Conservation (phyloP, 2,113 vertebrate genomes). For the Peromyscus maniculatus region DNA sequence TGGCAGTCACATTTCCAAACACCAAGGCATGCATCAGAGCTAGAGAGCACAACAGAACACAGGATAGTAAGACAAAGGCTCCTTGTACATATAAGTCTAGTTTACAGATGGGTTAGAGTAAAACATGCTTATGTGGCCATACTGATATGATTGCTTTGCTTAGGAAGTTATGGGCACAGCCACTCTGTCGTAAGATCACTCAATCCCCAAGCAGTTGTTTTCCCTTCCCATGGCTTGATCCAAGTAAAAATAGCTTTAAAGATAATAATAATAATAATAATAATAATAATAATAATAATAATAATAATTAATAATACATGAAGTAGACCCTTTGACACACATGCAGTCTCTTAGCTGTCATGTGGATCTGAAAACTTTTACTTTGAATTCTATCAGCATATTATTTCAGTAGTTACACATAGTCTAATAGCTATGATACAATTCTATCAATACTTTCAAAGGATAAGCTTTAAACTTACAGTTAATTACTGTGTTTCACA, state of each 20-base stretch:
- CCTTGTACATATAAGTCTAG: background rate
- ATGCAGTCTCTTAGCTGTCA: background rate
- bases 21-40: constrained; percentile 99
- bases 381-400: background rate
- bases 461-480: background rate
- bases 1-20: constrained; percentile 98
- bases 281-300: background rate
- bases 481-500: background rate
- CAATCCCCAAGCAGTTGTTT: background rate
- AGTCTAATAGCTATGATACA: background rate
- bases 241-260: constrained; percentile 23
- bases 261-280: too few relatives aligned
- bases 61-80: accelerated
- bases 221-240: background rate
- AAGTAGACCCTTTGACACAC: background rate
- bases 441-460: background rate
- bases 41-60: constrained; percentile 77
- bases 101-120: background rate
- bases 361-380: background rate
- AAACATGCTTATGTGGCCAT: too few relatives aligned
- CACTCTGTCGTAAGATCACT: background rate
- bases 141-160: background rate
- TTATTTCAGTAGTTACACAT: background rate
- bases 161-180: background rate
- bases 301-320: background rate